These are phyloP conservation scores for Exaiptasia diaphana DNA, from an alignment of 64 coral and sea anemone genomes.

Conservation along the genomic window DNA sequence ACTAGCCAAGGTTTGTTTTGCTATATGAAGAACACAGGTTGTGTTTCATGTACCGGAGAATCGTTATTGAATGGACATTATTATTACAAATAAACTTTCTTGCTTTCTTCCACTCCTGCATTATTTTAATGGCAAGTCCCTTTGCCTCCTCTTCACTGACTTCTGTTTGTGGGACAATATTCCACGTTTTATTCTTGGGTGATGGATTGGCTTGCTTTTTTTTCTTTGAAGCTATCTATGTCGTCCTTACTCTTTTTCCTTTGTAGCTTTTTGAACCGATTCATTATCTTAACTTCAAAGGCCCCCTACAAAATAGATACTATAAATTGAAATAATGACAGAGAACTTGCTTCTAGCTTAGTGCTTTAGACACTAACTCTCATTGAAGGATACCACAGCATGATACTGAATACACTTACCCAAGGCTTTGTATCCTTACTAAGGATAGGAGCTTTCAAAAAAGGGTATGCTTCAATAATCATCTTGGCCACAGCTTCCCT, in stretches of 20 bases:
- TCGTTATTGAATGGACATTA: too few species aligned
- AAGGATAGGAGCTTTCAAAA: neutral
- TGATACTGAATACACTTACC: too few species aligned
- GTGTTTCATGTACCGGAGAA: too few species aligned
- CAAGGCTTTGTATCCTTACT: conserved; percentile 11
- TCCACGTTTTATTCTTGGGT: neutral
- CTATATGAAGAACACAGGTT: too few species aligned
- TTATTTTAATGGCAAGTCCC: neutral
- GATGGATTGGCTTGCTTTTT: neutral
- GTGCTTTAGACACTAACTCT: too few species aligned
- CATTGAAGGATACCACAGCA: too few species aligned
- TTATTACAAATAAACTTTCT: too few species aligned
- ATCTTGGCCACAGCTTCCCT: conserved; percentile 1
- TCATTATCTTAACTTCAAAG: conserved; percentile 11
- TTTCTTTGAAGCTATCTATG: neutral
- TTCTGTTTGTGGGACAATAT: neutral
- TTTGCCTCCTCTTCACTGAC: neutral
- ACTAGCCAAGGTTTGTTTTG: too few species aligned
- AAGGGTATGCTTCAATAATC: conserved; percentile 19
- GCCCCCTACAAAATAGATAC: conserved; percentile 16
- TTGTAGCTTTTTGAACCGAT: conserved; percentile 17
- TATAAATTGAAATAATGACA: too few species aligned
- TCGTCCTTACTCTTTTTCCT: neutral
- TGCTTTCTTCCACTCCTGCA: neutral
- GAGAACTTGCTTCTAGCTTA: too few species aligned